Conservation (phyloP, 2,888 invertebrate genomes). For the Podabrus alpinus region DNA sequence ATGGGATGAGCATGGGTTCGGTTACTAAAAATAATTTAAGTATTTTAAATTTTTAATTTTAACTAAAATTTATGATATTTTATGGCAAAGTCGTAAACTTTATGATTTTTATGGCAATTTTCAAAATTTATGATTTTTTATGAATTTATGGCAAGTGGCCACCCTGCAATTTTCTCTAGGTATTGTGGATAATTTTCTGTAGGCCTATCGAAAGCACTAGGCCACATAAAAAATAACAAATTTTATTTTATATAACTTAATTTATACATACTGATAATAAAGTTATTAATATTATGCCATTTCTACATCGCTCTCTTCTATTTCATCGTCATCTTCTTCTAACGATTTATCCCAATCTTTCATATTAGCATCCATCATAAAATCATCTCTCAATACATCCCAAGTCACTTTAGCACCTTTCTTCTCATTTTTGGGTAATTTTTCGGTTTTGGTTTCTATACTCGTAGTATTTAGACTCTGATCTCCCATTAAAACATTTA, state of each 20-base stretch:
- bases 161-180: too few species aligned
- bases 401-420: slow-evolving; percentile 56
- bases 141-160: too few species aligned
- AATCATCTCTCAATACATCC: slow-evolving; percentile 79
- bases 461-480: slow-evolving; percentile 59
- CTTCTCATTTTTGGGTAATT: slow-evolving; percentile 20
- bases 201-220: too few species aligned
- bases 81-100: too few species aligned
- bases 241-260: not conserved
- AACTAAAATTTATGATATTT: too few species aligned
- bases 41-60: too few species aligned
- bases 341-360: slow-evolving; percentile 90
- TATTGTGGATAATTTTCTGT: too few species aligned
- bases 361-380: slow-evolving; percentile 85
- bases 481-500: slow-evolving; percentile 77
- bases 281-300: slow-evolving; percentile 23
- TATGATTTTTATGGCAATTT: too few species aligned
- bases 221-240: not conserved
- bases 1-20: too few species aligned
- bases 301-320: slow-evolving; percentile 44
- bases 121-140: too few species aligned
- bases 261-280: not conserved
- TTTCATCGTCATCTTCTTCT: slow-evolving; percentile 50
- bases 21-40: too few species aligned
- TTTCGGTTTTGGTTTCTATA: slow-evolving; percentile 8